Percentiles rank a stretch among this genome's conserved stretches.
Evolutionary conservation across 2,888 invertebrate species (phyloP).

Genomic region (Amphimallon solstitiale): DNA sequence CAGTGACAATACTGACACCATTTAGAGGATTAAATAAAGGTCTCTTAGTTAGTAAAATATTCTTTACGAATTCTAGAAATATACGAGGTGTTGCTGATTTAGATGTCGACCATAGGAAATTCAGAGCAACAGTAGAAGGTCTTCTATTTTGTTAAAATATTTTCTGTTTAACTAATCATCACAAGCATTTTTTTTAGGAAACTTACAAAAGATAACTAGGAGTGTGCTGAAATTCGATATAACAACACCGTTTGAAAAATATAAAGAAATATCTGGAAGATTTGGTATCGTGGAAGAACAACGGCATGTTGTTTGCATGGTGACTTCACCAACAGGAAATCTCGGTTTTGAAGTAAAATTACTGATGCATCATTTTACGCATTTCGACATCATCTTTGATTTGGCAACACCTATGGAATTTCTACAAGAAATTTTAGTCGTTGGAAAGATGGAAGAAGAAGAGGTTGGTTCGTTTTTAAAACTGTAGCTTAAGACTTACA

Average conservation of each 20-base stretch:
- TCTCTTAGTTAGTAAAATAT: conserved; percentile 73
- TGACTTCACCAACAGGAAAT: conserved; percentile 75
- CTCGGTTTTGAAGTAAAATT: conserved; percentile 76
- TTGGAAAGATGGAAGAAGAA: conserved; percentile 75
- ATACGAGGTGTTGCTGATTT: conserved; percentile 76
- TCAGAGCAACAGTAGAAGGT: conserved; percentile 74
- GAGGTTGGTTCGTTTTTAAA: conserved; percentile 64
- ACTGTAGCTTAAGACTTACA: no score
- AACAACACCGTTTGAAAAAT: conserved; percentile 77
- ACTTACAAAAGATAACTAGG: conserved; percentile 77
- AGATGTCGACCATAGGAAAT: conserved; percentile 76
- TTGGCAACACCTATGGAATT: conserved; percentile 79
- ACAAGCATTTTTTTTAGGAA: conserved; percentile 62
- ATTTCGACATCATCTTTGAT: conserved; percentile 79
- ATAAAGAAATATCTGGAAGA: conserved; percentile 72
- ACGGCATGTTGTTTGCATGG: conserved; percentile 77
- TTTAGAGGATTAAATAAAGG: conserved; percentile 77
- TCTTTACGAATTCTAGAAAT: conserved; percentile 71
- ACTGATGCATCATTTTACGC: conserved; percentile 69
- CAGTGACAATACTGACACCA: conserved; percentile 73
- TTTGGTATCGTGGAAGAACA: conserved; percentile 79
- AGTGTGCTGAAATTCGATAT: conserved; percentile 80
- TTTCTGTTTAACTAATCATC: not conserved
- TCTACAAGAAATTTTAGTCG: conserved; percentile 72
- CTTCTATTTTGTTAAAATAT: not conserved